Evolutionary conservation across 1,140 invertebrate species (phyloP).

Genomic region (Solen grandis): DNA sequence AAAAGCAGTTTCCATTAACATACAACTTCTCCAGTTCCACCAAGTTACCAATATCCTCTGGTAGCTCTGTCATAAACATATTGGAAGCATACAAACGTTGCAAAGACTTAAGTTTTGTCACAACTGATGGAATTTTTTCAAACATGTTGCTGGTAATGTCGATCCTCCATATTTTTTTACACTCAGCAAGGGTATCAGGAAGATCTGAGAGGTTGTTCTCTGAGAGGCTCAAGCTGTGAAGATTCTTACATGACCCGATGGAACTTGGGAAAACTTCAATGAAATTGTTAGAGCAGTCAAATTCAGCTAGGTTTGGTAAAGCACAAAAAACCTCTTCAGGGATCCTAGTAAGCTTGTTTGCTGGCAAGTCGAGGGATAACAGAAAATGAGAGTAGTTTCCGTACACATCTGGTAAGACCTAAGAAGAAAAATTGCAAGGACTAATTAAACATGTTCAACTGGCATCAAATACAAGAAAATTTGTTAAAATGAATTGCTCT

Average conservation of each 20-base stretch:
- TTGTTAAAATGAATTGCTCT: too few relatives aligned
- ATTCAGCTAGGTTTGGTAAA: constrained; percentile 61
- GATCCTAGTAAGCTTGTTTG: constrained; percentile 39
- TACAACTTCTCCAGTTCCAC: constrained; percentile 59
- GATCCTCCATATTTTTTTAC: constrained; percentile 49
- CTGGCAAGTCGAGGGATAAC: constrained; percentile 39
- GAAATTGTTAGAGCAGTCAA: constrained; percentile 59
- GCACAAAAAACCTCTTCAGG: constrained; percentile 54
- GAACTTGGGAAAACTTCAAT: constrained; percentile 60
- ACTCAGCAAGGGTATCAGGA: constrained; percentile 58
- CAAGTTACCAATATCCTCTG: constrained; percentile 67
- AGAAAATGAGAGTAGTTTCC: constrained; percentile 57
- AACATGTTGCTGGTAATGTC: constrained; percentile 67
- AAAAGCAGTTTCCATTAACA: constrained; percentile 66
- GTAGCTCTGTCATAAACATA: constrained; percentile 58
- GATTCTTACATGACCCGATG: constrained; percentile 56
- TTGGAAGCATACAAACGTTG: constrained; percentile 63
- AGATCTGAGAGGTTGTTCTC: constrained; percentile 61
- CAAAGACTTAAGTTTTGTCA: constrained; percentile 60
- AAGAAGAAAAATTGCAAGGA: too few relatives aligned
- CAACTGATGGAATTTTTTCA: constrained; percentile 36
- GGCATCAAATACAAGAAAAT: too few relatives aligned
- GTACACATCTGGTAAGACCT: constrained; percentile 52
- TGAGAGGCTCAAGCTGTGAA: constrained; percentile 48
- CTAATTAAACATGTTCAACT: too few relatives aligned